Percentiles rank a stretch among this genome's conserved stretches.
Conservation (phyloP, 2,113 vertebrate species). For the Phycodurus eques region DNA sequence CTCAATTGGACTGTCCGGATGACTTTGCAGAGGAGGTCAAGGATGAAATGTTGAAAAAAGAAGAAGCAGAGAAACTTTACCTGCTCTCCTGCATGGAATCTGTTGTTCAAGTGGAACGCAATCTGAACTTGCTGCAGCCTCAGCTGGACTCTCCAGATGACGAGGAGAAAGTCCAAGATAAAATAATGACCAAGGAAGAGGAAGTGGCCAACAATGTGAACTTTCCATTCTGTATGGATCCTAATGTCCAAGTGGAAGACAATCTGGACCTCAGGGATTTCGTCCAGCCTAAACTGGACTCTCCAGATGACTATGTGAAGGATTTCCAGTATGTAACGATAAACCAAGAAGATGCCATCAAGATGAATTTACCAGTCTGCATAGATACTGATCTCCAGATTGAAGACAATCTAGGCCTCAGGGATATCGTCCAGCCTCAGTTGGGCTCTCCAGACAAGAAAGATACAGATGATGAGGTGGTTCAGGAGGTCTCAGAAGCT, state of each 20-base stretch:
- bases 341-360: background rate
- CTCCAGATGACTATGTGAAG: background rate
- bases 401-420: background rate
- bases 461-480: background rate
- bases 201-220: background rate
- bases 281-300: background rate
- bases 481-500: conserved; percentile 4
- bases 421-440: background rate
- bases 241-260: background rate
- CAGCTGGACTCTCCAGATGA: background rate
- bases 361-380: background rate
- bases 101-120: background rate
- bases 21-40: background rate
- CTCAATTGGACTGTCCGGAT: background rate
- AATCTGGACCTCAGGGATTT: background rate
- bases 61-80: background rate
- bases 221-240: background rate
- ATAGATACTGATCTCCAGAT: background rate
- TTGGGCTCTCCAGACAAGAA: background rate
- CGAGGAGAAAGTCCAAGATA: background rate
- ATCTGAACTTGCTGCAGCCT: background rate
- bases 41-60: background rate
- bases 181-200: background rate
- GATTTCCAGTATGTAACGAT: background rate
- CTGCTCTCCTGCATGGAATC: background rate